These are phyloP conservation scores for Eriocheir sinensis DNA, from an alignment of 1,140 invertebrate genomes.

Conservation along the genomic window DNA sequence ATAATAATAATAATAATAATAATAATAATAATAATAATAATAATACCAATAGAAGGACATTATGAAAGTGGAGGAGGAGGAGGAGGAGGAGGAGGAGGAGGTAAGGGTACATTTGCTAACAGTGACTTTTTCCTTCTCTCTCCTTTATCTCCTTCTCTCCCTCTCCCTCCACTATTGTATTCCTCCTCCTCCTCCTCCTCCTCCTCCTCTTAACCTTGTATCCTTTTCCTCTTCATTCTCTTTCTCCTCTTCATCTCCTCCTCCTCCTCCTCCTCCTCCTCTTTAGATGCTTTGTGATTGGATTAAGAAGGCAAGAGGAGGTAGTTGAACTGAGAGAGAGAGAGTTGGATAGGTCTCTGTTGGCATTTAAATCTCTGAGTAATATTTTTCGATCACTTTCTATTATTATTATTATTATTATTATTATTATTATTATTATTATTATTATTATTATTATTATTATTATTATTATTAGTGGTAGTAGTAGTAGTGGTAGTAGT, in stretches of 20 bases:
- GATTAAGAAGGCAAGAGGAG: background rate
- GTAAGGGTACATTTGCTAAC: no score
- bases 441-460: background rate
- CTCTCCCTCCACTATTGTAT: background rate
- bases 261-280: background rate
- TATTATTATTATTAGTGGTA: no score
- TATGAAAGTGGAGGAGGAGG: no score
- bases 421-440: no score
- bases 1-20: no score
- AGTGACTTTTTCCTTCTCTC: background rate
- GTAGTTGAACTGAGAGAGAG: constrained; percentile 38
- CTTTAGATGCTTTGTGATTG: background rate
- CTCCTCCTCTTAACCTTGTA: background rate
- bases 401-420: background rate
- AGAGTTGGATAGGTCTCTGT: background rate
- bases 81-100: no score
- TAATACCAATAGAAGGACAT: no score
- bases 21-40: no score
- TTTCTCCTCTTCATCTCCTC: background rate
- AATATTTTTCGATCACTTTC: no score
- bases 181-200: background rate
- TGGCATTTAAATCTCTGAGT: no score
- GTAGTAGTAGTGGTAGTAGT: no score
- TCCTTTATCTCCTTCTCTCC: constrained; percentile 4
- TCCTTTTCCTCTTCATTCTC: background rate